Conservation (phyloP, 2,797 vertebrate genomes). For the Sebastolobus altivelis region DNA sequence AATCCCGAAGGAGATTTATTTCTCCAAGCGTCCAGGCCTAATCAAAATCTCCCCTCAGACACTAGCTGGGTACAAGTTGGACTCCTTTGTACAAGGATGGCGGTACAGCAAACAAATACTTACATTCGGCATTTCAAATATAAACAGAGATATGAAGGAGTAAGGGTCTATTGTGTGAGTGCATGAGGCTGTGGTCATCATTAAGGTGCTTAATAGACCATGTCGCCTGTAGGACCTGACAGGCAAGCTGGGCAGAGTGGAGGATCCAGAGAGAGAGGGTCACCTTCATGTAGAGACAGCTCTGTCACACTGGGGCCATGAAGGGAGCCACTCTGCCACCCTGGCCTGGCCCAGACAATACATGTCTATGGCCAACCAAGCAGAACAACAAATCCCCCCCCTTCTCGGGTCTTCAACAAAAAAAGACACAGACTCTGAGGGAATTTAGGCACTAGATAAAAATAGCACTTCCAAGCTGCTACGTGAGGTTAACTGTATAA, state of each 20-base stretch:
- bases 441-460: constrained; percentile 9
- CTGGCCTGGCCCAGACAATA: constrained; percentile 62
- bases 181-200: constrained; percentile 77
- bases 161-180: constrained; percentile 45
- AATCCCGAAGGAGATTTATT: constrained; percentile 71
- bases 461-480: constrained; percentile 15
- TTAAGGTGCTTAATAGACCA: constrained; percentile 86
- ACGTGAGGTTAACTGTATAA: neutral
- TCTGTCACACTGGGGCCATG: constrained; percentile 76
- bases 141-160: constrained; percentile 26
- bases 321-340: constrained; percentile 65
- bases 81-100: constrained; percentile 13
- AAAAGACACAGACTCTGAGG: constrained; percentile 15
- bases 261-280: constrained; percentile 72
- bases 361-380: constrained; percentile 75
- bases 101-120: constrained; percentile 23
- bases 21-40: constrained; percentile 45
- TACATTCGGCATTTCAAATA: constrained; percentile 24
- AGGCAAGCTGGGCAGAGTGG: constrained; percentile 68
- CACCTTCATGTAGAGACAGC: constrained; percentile 83
- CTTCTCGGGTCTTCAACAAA: constrained; percentile 48
- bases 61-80: constrained; percentile 43
- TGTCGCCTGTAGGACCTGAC: constrained; percentile 76
- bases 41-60: constrained; percentile 54
- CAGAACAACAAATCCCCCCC: constrained; percentile 71